phyloP scores from a whole-genome alignment of 2,888 invertebrate species.

The Epinotia demarniana region DNA sequence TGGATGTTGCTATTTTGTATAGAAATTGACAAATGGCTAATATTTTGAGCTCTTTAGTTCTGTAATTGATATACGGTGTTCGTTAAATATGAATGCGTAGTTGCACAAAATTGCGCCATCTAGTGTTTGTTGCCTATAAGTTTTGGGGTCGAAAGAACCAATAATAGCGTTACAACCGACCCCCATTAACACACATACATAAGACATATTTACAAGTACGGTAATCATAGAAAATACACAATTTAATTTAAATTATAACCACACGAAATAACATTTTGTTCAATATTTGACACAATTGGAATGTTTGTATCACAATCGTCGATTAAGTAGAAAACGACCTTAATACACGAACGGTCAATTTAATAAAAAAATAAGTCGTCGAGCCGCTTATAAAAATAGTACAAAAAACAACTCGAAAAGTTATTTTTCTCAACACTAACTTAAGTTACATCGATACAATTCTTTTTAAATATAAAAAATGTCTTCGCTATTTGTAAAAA shows the following conservation, averaged over 20 bases:
- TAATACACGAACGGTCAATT: slow-evolving; percentile 7
- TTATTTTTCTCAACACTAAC: slow-evolving; percentile 38
- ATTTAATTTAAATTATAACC: slow-evolving; percentile 25
- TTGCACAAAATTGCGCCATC: not conserved
- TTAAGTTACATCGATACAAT: slow-evolving; percentile 36
- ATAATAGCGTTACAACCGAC: slow-evolving; percentile 1
- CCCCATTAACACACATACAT: slow-evolving; percentile 26
- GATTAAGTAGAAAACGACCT: slow-evolving; percentile 32
- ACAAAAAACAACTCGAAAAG: slow-evolving; percentile 36
- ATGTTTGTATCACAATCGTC: slow-evolving; percentile 43
- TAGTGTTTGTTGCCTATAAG: slow-evolving; percentile 8
- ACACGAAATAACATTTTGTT: slow-evolving; percentile 39
- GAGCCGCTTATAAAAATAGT: slow-evolving; percentile 23
- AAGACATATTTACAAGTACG: slow-evolving; percentile 39
- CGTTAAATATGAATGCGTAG: no score
- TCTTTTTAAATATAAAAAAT: slow-evolving; percentile 31
- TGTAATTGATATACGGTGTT: no score
- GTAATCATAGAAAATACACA: slow-evolving; percentile 33
- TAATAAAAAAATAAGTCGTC: slow-evolving; percentile 35
- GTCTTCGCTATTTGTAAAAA: slow-evolving; percentile 43
- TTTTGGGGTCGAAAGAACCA: slow-evolving; percentile 3
- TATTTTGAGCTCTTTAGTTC: no score
- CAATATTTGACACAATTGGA: slow-evolving; percentile 41
- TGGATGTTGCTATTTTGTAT: slow-evolving; percentile 17
- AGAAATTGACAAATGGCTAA: no score